Base-by-base conservation (phyloP, 2,113 vertebrate genomes). In the Lamprotornis superbus region DNA sequence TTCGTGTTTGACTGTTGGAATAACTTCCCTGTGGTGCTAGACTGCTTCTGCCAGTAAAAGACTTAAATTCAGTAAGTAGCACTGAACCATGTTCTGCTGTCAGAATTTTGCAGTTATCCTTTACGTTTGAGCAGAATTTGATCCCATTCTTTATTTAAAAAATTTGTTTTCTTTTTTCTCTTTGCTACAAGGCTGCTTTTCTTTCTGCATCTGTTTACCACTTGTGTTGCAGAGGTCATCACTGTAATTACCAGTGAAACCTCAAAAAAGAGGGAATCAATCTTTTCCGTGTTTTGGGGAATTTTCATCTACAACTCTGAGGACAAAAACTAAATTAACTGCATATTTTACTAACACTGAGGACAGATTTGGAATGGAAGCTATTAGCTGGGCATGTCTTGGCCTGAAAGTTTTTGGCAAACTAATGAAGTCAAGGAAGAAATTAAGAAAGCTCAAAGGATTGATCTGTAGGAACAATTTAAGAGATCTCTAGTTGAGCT, bases 361-460 rank as follows among this genome's bases (percentile, higher is more conserved):
- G 65, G 60, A 78, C 16, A 30, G 31, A 60, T 78, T 71, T 92
- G 52, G 40, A 93, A 56, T 37, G 33, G 52, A 49, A 89, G 30
- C 28, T 82, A 44, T 75, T 89, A 83, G 44, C 53, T 75, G 69
- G 80, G 65, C 69, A 74, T 90, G 53, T 59, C 60, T 89, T 67
- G 60, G 56, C 76, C n/a, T 81, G 80, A 75, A 89, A 75, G 22
- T n/a, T 94, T 83, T 83, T 64, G 76, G 89, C 87, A 95, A 87
- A 52, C 27, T 89, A 73, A 68, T 59, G 60, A 89, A 73, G 81
- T 92, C 60, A 63, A 67, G 33, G 60, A 74, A 81, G 63, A 82
- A 91, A 53, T 5, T 6, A 73, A 65, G 60, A 63, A 83, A 92
- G 30, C 44, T 92, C 56, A 87, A 87, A 83, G 80, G 30, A 56